Evolutionary conservation across 2,888 invertebrate genomes (phyloP).

Genomic region (Brachypterus glaber): DNA sequence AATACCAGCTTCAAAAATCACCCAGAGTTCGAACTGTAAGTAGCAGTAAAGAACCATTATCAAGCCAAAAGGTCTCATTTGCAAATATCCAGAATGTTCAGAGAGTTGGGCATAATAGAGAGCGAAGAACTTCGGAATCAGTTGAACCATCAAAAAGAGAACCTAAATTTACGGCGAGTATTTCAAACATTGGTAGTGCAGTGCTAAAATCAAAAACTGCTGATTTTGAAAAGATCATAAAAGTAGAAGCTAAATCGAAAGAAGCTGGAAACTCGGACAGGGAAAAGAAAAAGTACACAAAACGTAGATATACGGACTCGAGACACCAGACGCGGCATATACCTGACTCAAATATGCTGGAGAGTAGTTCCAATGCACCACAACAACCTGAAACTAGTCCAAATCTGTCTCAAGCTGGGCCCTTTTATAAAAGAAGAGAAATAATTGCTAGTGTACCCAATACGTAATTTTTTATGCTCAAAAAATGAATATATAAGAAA

Average conservation of each 20-base stretch:
- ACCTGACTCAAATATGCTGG: conserved; percentile 45
- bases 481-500: background rate
- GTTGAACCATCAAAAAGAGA: conserved; percentile 22
- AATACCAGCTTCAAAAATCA: conserved; percentile 24
- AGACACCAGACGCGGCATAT: conserved; percentile 51
- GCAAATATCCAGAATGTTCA: conserved; percentile 44
- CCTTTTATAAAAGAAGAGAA: conserved; percentile 70
- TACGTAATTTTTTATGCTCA: conserved; percentile 20
- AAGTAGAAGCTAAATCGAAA: conserved; percentile 42
- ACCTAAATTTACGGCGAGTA: conserved; percentile 46
- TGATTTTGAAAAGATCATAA: conserved; percentile 53
- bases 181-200: conserved; percentile 56
- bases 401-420: conserved; percentile 35
- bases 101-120: conserved; percentile 5
- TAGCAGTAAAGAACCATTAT: conserved; percentile 29
- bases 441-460: conserved; percentile 66
- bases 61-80: conserved; percentile 52
- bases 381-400: conserved; percentile 6
- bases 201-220: conserved; percentile 58
- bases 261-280: conserved; percentile 26
- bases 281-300: conserved; percentile 52
- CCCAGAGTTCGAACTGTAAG: conserved; percentile 14
- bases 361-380: conserved; percentile 17
- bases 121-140: too few relatives aligned
- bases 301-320: conserved; percentile 51